These are phyloP conservation scores for Promerops cafer DNA, from an alignment of 2,113 vertebrate species.

Conservation along the genomic window DNA sequence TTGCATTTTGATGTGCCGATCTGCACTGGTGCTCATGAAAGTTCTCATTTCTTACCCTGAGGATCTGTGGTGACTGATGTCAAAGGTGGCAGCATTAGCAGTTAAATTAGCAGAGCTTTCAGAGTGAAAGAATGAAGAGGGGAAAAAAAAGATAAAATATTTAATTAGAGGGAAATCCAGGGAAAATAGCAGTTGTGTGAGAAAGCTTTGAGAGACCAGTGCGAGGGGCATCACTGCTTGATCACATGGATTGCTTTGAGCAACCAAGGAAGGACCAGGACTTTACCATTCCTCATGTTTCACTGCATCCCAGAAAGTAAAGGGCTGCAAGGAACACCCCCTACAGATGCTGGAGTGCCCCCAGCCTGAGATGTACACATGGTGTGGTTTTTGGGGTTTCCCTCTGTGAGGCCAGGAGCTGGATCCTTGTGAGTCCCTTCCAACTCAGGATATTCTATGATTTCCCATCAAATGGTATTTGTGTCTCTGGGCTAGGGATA, in stretches of 20 bases:
- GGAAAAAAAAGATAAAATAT: background rate
- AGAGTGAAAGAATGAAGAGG: background rate
- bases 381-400: background rate
- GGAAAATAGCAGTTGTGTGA: background rate
- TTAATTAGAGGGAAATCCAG: background rate
- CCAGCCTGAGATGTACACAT: background rate
- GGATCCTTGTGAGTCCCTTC: background rate
- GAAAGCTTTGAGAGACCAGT: background rate
- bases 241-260: background rate
- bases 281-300: background rate
- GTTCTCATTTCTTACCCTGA: background rate
- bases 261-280: background rate
- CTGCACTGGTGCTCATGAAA: background rate
- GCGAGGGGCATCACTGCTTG: background rate
- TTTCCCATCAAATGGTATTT: background rate
- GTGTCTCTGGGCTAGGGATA: background rate
- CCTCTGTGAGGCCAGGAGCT: background rate
- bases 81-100: background rate
- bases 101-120: background rate
- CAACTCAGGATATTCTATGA: background rate
- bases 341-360: background rate
- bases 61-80: background rate
- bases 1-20: background rate
- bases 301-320: fast-evolving
- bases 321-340: background rate